These are phyloP conservation scores for Leucania comma DNA, from an alignment of 2,888 invertebrate genomes.

Conservation along the genomic window DNA sequence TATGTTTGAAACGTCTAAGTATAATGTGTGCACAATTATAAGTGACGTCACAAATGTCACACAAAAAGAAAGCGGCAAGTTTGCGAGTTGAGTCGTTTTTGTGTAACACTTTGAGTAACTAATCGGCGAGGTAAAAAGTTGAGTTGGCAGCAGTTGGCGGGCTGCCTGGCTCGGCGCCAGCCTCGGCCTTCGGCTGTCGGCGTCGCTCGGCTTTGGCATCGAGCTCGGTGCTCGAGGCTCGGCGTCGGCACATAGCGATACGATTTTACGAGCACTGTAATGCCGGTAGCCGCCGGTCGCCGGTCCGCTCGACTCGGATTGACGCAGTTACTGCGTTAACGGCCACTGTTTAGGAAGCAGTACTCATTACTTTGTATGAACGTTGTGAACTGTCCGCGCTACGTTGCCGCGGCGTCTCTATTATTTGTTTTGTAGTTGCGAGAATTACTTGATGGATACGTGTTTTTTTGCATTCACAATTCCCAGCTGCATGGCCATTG, in stretches of 20 bases:
- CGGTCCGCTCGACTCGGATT: slow-evolving; percentile 23
- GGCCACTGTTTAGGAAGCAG: slow-evolving; percentile 32
- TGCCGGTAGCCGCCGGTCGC: slow-evolving; percentile 6
- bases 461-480: not conserved
- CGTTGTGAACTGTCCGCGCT: slow-evolving; percentile 12
- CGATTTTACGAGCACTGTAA: slow-evolving; percentile 33
- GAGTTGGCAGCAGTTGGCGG: slow-evolving; percentile 57
- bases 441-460: not conserved
- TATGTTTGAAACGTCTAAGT: not conserved
- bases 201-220: not conserved
- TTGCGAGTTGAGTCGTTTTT: slow-evolving; percentile 63
- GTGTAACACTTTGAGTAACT: slow-evolving; percentile 70
- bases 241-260: slow-evolving; percentile 12
- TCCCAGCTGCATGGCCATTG: too few species aligned
- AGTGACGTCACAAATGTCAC: slow-evolving; percentile 43
- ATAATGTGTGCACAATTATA: slow-evolving; percentile 13
- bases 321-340: slow-evolving; percentile 37
- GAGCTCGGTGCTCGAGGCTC: slow-evolving; percentile 25
- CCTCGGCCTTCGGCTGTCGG: slow-evolving; percentile 44
- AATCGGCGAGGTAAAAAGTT: slow-evolving; percentile 69
- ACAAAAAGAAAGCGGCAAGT: slow-evolving; percentile 58
- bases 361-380: slow-evolving; percentile 43
- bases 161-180: slow-evolving; percentile 52
- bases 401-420: not conserved
- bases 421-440: slow-evolving; percentile 5